phyloP scores from a whole-genome alignment of 2,113 vertebrate genomes.

The Danionella cerebrum region DNA sequence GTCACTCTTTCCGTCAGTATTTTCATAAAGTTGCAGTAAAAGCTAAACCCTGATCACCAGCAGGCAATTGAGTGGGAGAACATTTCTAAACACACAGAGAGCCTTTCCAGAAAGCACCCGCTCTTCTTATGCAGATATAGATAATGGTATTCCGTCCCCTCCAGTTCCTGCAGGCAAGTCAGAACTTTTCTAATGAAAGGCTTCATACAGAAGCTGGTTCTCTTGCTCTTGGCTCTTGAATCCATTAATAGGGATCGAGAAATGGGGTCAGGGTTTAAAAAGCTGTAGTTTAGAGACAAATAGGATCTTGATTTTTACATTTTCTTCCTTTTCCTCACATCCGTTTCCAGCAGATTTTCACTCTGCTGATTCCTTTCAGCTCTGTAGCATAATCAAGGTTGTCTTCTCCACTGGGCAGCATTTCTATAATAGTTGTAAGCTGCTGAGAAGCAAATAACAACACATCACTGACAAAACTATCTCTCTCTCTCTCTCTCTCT shows the following conservation, averaged over 20 bases:
- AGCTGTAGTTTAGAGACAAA: not conserved
- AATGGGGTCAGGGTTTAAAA: not conserved
- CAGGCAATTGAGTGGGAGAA: not conserved
- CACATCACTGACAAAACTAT: not conserved
- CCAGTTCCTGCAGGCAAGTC: not conserved
- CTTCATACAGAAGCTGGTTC: not conserved
- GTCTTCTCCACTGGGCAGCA: not conserved
- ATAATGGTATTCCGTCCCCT: not conserved
- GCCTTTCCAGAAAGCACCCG: conserved; percentile 4
- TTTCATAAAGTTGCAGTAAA: not conserved
- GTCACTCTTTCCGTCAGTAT: not conserved
- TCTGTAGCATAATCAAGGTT: not conserved
- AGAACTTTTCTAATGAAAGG: not conserved
- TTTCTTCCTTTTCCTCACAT: not conserved
- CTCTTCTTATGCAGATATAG: not conserved
- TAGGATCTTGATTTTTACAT: not conserved
- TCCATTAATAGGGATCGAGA: not conserved
- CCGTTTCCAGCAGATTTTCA: not conserved
- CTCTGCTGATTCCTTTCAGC: not conserved
- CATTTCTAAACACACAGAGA: not conserved
- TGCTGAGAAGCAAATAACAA: not conserved
- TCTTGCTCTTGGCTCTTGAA: not conserved
- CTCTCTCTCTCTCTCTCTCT: conserved; percentile 28
- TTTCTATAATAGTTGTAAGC: not conserved
- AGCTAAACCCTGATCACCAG: conserved; percentile 6